phyloP scores from a whole-genome alignment of 2,113 vertebrate species.

The Silurus asotus region DNA sequence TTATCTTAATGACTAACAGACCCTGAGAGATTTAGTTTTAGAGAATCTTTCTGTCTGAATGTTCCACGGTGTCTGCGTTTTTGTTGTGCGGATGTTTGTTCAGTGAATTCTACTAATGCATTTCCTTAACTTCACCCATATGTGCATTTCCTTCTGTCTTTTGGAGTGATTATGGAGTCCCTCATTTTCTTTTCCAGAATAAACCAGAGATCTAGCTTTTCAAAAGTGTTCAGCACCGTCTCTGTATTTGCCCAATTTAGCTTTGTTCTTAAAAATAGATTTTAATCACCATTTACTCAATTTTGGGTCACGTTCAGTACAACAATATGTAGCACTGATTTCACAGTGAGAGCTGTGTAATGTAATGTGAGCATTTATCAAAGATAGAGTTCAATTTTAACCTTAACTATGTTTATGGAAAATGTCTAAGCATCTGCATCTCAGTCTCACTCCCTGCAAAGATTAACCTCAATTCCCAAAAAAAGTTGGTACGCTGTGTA shows the following conservation, averaged over 20 bases:
- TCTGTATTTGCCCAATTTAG: not conserved
- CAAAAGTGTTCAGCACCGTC: not conserved
- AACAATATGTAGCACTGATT: not conserved
- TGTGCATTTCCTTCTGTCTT: not conserved
- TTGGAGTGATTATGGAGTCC: not conserved
- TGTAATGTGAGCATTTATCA: not conserved
- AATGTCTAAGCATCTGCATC: not conserved
- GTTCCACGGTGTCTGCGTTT: not conserved
- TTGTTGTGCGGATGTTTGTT: not conserved
- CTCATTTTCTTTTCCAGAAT: not conserved
- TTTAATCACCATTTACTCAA: not conserved
- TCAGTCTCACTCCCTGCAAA: not conserved
- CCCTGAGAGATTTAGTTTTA: not conserved
- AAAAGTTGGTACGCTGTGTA: too few relatives aligned
- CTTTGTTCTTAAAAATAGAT: not conserved
- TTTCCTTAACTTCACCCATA: slow-evolving; percentile 1
- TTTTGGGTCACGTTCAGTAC: not conserved
- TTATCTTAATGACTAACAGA: not conserved
- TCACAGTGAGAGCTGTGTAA: not conserved
- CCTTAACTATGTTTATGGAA: not conserved
- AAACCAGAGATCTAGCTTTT: not conserved
- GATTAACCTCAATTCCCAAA: not conserved
- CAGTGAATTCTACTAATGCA: not conserved
- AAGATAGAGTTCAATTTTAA: not conserved
- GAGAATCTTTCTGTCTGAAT: not conserved